A percentile compares a stretch with the other conserved stretches of the same genome.
Conservation (phyloP, 35 echinoderm and acorn worm genomes). For the Eucidaris tribuloides region DNA sequence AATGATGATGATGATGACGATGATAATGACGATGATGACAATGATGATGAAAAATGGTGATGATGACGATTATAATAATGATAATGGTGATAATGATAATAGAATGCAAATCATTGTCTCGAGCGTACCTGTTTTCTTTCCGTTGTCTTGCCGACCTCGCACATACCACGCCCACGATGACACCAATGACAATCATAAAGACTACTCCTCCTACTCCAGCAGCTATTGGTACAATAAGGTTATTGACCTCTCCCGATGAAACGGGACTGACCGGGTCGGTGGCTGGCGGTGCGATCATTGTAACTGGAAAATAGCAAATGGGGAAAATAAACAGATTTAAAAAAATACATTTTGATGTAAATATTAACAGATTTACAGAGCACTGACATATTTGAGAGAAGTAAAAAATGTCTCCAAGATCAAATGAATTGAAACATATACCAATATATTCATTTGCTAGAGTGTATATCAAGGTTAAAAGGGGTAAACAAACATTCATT, state of each 20-base stretch:
- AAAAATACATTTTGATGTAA: too few species aligned
- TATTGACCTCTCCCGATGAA: not conserved
- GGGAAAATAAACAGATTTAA: too few species aligned
- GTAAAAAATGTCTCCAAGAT: too few species aligned
- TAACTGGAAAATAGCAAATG: too few species aligned
- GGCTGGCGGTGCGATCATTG: not conserved
- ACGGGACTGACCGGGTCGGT: not conserved
- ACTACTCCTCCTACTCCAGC: not conserved
- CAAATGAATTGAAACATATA: too few species aligned
- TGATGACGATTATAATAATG: not conserved
- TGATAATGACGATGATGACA: not conserved
- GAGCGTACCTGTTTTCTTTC: conserved; percentile 33
- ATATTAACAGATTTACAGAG: too few species aligned
- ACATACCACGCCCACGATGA: conserved; percentile 1
- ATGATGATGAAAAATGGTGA: not conserved
- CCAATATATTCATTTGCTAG: too few species aligned
- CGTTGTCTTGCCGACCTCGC: not conserved
- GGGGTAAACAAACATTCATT: too few species aligned
- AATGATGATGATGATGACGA: not conserved
- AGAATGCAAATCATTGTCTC: too few species aligned
- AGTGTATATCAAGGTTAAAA: too few species aligned
- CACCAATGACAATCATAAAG: conserved; percentile 1
- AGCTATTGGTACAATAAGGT: not conserved
- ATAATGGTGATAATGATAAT: not conserved
- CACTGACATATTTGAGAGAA: too few species aligned